A percentile compares a stretch with the other conserved stretches of the same genome.
These are phyloP conservation scores for Bufotes viridis DNA, from an alignment of 2,797 vertebrate species.

Conservation along the genomic window DNA sequence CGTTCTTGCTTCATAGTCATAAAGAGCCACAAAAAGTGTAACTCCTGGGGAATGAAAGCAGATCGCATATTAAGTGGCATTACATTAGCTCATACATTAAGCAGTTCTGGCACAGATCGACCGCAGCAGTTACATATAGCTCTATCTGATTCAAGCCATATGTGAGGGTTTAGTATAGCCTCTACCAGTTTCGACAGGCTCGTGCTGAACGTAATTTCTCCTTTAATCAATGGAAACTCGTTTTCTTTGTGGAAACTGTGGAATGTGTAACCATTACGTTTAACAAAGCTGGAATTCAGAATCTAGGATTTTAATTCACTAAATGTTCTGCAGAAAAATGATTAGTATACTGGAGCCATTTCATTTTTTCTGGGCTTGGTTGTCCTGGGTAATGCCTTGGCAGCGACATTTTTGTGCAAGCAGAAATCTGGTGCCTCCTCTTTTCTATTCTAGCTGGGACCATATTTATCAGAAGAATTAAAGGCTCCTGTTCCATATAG, in stretches of 20 bases:
- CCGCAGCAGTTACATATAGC: conserved; percentile 14
- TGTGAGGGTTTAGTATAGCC: conserved; percentile 10
- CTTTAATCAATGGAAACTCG: conserved; percentile 45
- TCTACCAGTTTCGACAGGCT: conserved; percentile 27
- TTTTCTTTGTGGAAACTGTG: conserved; percentile 20
- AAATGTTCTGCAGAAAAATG: conserved; percentile 11
- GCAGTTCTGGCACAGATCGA: conserved; percentile 16
- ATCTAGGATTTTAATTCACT: conserved; percentile 12
- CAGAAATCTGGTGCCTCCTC: background rate
- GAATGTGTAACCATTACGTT: conserved; percentile 16
- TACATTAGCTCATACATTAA: conserved; percentile 40
- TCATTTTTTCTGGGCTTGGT: background rate
- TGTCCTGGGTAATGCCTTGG: conserved; percentile 32
- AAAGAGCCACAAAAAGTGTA: conserved; percentile 96
- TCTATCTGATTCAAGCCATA: conserved; percentile 46
- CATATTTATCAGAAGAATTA: background rate
- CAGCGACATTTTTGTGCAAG: background rate
- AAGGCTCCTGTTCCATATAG: background rate
- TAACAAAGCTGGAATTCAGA: background rate
- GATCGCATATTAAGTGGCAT: conserved; percentile 41
- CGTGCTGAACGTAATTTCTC: conserved; percentile 28
- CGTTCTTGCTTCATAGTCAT: conserved; percentile 95
- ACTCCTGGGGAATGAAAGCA: conserved; percentile 81
- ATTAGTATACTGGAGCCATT: conserved; percentile 10
- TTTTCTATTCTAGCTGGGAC: background rate